Base-by-base conservation (phyloP, 2,888 invertebrate species). In the Loripinus fragilis region DNA sequence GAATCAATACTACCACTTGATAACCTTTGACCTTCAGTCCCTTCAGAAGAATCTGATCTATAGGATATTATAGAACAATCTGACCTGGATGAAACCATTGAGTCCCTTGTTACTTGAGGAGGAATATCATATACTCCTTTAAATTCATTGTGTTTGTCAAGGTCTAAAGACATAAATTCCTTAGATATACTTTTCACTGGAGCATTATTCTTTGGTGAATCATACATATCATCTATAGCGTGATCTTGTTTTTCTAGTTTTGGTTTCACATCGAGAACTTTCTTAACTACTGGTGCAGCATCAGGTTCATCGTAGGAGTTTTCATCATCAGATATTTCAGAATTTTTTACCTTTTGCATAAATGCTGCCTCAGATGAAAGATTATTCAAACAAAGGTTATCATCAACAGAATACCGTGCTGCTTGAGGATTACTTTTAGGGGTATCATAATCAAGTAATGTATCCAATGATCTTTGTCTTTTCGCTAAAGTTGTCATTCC, bases 81-180 rank as follows among this genome's bases (percentile, higher is more conserved):
- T 2, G 91, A 90, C 35, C 85, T 86, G 15, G 87, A 83, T 2
- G 90, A 91, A 48, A 90, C 85, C 45, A 90, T 85, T 3, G 91
- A 91, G 74, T 94, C 94, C 71, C 93, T 81, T 1, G 94, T 92
- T 3, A 94, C 94, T 84, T 94, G 94, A 5, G 94, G 94, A 2
- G 94, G 94, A 50, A 94, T 92, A 85, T 94, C 94, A 86, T 94
- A 94, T 12, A 93, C 89, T 70, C 88, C 83, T 30, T 73, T 71
- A 10, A 76, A 74, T 45, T 81, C 78, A 42, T 42, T 69, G 48
- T 42, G 67, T 23, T 81, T 76, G 23, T 69, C 80, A 0, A 82
- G 69, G 1, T 83, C 77, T 10, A 76, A 60, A 1, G 82, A 71
- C 33, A 82, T 82, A 35, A 84, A 80, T 38, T 81, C 85, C 66